Evolutionary conservation across 37 sponge, comb jelly and placozoan genomes (phyloP).

Genomic region (Theonella swinhoei): DNA sequence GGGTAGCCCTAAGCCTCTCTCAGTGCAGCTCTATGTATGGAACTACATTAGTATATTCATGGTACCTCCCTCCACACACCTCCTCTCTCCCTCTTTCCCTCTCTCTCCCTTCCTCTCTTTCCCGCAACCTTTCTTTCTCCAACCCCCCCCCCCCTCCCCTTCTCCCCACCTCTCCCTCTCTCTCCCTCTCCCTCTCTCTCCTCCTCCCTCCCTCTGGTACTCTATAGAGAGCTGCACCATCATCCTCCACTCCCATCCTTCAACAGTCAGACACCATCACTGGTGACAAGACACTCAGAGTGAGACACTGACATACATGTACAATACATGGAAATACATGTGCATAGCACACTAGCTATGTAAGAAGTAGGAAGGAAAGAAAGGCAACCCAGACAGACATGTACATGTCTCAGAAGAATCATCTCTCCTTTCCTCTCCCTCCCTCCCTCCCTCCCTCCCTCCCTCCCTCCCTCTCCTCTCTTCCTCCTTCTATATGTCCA

Average conservation of each 20-base stretch:
- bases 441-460: too few species aligned
- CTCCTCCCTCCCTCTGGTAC: neutral
- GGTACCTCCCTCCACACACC: neutral
- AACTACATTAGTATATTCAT: neutral
- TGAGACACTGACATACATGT: too few species aligned
- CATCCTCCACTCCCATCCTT: conserved; percentile 27
- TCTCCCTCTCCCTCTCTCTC: neutral
- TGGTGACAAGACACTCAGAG: neutral
- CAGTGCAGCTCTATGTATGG: neutral
- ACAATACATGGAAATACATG: too few species aligned
- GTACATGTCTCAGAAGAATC: too few species aligned
- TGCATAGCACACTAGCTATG: too few species aligned
- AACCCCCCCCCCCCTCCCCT: neutral
- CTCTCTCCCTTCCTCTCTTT: neutral
- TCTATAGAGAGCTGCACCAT: conserved; percentile 63
- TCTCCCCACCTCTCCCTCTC: neutral
- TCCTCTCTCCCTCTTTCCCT: neutral
- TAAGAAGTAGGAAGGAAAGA: too few species aligned
- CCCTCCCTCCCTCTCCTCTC: too few species aligned
- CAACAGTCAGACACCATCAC: neutral
- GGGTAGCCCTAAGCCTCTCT: conserved; percentile 24
- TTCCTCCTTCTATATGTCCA: too few species aligned
- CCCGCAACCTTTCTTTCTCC: neutral
- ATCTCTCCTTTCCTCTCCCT: too few species aligned
- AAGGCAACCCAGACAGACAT: too few species aligned